A percentile compares a stretch with the other conserved stretches of the same genome.
Conservation (phyloP, 2,797 vertebrate species). For the Benthosema pterotum region DNA sequence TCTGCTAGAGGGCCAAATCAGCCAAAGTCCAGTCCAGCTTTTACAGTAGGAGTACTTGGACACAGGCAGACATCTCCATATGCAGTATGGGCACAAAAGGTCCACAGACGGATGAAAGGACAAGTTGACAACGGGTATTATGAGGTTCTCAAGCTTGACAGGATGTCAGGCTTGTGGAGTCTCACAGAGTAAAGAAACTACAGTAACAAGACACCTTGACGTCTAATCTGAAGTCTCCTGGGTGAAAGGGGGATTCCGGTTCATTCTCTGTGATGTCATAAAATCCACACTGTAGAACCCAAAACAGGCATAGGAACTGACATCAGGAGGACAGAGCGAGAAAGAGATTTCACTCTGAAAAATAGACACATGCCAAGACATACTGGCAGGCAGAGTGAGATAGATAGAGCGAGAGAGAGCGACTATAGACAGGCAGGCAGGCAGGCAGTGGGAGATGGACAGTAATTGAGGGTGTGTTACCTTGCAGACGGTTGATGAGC, state of each 20-base stretch:
- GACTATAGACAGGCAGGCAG: not conserved
- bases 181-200: constrained; percentile 65
- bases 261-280: constrained; percentile 56
- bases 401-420: not conserved
- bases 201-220: not conserved
- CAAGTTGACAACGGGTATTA: no score
- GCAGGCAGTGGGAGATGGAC: not conserved
- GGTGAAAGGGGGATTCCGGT: constrained; percentile 61
- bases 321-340: constrained; percentile 26
- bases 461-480: constrained; percentile 52
- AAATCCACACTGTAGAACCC: constrained; percentile 63
- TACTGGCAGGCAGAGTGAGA: not conserved
- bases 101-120: no score
- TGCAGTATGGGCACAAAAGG: no score
- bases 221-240: constrained; percentile 42
- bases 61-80: no score
- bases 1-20: no score
- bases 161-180: constrained; percentile 44
- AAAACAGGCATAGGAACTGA: constrained; percentile 69
- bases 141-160: no score
- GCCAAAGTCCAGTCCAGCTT: no score
- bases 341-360: not conserved
- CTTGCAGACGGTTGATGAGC: constrained; percentile 91
- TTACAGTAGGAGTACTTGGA: no score
- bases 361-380: no score